Evolutionary conservation across 2,797 vertebrate species (phyloP), one percentile per base, ranked within the genome.

Genomic region (Enteromius argenteus): DNA sequence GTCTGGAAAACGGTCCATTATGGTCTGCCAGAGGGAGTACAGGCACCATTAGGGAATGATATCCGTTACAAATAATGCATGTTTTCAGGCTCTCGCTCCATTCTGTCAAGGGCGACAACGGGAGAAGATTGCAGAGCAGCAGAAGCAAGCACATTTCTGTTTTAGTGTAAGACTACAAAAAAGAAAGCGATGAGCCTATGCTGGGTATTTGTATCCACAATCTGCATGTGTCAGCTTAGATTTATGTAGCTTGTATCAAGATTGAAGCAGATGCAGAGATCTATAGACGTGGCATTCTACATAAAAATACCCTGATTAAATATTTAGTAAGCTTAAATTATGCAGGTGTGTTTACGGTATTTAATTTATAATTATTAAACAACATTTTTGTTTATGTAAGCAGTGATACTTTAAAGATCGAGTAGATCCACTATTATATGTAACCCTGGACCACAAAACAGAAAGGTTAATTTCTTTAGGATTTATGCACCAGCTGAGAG

Each of bases 31-130:
- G 89, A 81, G 93, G 94, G 91, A 94, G 90, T 81, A 86, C 89
- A 92, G 92, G 91, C 90, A 85, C 92, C 93, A 95, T 94, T 94
- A 94, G 91, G 93, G 92, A 91, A 91, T 88, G 90, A 92, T 94
- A 94, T 94, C 91, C 72, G 91, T 94, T 94, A 92, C 94, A 92
- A 95, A 95, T 95, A 96, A 95, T 95, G 94, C 93, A 95, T 95
- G 94, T 92, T 92, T 91, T 89, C 80, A 68, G 90, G 89, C 90
- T 92, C 87, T 83, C 90, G 90, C 90, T 91, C 90, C 68, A 83
- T 93, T 92, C 92, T 86, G 90, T 94, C 90, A 89, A 90, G 87
- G 89, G 30, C 89, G 86, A 67, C 27, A 37, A 72, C 21, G 39
- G 56, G 58, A 49, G 67, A 66, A 27, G 72, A 87, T 86, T 11